Conservation (phyloP, 2,797 vertebrate species). For the Triplophysa yarkandensis region DNA sequence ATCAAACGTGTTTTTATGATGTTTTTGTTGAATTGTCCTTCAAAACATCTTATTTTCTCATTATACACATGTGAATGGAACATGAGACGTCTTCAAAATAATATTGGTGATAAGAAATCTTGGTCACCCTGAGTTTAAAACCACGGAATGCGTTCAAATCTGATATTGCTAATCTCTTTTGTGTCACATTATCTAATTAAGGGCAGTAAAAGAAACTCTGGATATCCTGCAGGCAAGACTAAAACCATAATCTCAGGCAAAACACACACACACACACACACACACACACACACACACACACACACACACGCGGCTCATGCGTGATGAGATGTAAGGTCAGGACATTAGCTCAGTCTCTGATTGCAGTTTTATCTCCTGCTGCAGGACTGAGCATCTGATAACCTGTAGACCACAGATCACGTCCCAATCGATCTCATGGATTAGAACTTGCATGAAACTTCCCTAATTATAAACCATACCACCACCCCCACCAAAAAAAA, state of each 20-base stretch:
- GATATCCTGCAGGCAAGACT: not conserved
- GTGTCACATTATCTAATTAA: not conserved
- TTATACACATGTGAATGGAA: not conserved
- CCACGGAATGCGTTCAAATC: slow-evolving; percentile 9
- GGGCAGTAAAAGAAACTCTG: not conserved
- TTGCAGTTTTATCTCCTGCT: slow-evolving; percentile 36
- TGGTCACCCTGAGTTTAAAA: not conserved
- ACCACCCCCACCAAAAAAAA: not conserved
- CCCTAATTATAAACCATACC: slow-evolving; percentile 32
- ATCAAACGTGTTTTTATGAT: too few species aligned
- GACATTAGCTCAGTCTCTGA: slow-evolving; percentile 22
- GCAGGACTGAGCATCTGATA: slow-evolving; percentile 39
- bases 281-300: not conserved
- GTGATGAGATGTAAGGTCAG: slow-evolving; percentile 4
- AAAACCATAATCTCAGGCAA: slow-evolving; percentile 18
- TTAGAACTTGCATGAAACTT: slow-evolving; percentile 17
- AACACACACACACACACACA: not conserved
- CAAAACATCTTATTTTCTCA: too few species aligned
- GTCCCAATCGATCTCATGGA: not conserved
- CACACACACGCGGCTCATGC: too few species aligned
- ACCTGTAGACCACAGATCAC: slow-evolving; percentile 31
- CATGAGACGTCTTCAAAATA: not conserved
- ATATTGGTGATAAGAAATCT: slow-evolving; percentile 1
- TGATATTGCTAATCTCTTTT: slow-evolving; percentile 2
- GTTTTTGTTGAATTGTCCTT: too few species aligned